Percentiles rank a stretch among this genome's conserved stretches.
phyloP scores from a whole-genome alignment of 2,113 vertebrate species.

The Calyptommatus sinebrachiatus region DNA sequence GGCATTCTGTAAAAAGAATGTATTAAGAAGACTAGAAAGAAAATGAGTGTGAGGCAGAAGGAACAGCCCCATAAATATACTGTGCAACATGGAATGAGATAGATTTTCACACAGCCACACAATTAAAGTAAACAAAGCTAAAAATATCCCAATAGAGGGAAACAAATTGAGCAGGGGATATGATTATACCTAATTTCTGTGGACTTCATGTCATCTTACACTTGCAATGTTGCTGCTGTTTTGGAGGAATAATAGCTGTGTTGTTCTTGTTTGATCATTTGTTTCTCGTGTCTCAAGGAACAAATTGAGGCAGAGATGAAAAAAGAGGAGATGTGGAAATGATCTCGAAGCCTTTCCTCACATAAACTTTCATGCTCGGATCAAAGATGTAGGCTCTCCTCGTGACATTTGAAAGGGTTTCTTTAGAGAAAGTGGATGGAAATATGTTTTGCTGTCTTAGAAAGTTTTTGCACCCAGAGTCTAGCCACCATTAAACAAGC shows the following conservation, averaged over 20 bases:
- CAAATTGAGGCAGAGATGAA: slow-evolving; percentile 15
- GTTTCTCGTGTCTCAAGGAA: slow-evolving; percentile 24
- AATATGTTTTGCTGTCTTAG: neutral
- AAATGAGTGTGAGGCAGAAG: slow-evolving; percentile 5
- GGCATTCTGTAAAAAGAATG: neutral
- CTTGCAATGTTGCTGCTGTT: neutral
- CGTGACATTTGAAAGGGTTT: neutral
- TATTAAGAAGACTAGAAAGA: neutral
- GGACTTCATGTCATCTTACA: slow-evolving; percentile 19
- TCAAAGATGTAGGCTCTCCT: neutral
- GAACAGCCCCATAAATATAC: neutral
- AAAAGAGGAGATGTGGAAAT: neutral
- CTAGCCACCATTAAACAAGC: too few relatives aligned
- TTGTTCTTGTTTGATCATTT: slow-evolving; percentile 12
- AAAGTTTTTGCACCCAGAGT: too few relatives aligned
- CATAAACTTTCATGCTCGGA: neutral
- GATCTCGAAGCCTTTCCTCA: neutral
- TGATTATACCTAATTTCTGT: slow-evolving; percentile 31
- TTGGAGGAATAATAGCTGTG: slow-evolving; percentile 26
- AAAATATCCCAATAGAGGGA: slow-evolving; percentile 39
- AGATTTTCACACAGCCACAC: slow-evolving; percentile 26
- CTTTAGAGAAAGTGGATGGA: neutral
- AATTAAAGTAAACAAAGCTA: slow-evolving; percentile 38
- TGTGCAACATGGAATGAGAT: slow-evolving; percentile 12
- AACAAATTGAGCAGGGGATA: slow-evolving; percentile 36